Evolutionary conservation across 2,888 invertebrate species (phyloP), one percentile per base, ranked within the genome.

Genomic region (Tachina lurida): DNA sequence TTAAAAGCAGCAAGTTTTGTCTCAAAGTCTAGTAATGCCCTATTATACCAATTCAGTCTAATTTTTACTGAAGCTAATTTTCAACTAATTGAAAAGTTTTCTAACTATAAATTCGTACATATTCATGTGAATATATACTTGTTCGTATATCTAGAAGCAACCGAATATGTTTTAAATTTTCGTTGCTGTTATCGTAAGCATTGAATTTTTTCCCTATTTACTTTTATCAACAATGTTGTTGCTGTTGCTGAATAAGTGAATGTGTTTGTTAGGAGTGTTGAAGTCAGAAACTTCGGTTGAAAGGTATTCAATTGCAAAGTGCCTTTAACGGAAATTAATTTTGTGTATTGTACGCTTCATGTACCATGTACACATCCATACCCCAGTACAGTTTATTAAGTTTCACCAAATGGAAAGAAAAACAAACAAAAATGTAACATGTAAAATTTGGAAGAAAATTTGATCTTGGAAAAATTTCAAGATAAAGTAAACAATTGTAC

Each of bases 231-330:
- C 75, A 45, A 39, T 65, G 45, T 5, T 62, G 3, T 47, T 79
- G 47, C 41, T 56, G 15, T 22, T 58, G 39, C 3, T 65, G 2
- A 17, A n/a, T n/a, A n/a, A 22, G 1, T 62, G 17, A 17, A 7
- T 78, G 41, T 76, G 56, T 71, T 58, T 76, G 52, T 39, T 77
- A 19, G 47, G 60, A 83, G 73, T 84, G 79, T 84, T 80, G 83
- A 86, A 86, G 75, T 83, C 83, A 76, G 79, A 67, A 73, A 73
- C 62, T 73, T 47, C 45, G 76, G 76, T 76, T 84, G 76, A 84
- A 77, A 86, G 81, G 77, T 86, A 86, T 86, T 86, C 84, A 81
- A 81, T 84, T 81, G 84, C 80, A 84, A 86, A 86, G 84, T 84
- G 81, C 68, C 70, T 84, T 78, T 76, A 87, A 76, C 75, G 87